phyloP scores from a whole-genome alignment of 1,140 invertebrate species.

The Mamestra configurata region DNA sequence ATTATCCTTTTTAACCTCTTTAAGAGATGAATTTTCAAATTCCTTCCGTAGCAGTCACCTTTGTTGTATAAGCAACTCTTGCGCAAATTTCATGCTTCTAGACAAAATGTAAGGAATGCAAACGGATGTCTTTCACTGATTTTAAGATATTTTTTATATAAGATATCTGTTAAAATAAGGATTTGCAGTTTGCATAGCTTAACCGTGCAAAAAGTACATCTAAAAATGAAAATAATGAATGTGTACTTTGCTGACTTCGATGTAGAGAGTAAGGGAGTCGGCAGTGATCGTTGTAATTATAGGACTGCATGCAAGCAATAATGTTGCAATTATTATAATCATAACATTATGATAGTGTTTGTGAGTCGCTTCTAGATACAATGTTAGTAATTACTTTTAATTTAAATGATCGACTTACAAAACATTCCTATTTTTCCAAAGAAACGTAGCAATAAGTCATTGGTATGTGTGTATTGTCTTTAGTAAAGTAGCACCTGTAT shows the following conservation, averaged over 20 bases:
- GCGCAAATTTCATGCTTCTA: too few relatives aligned
- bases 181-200: neutral
- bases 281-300: neutral
- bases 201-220: neutral
- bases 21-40: too few relatives aligned
- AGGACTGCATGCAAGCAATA: conserved; percentile 9
- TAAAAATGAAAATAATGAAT: neutral
- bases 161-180: too few relatives aligned
- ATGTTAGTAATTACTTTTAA: conserved; percentile 10
- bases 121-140: too few relatives aligned
- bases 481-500: neutral
- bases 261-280: neutral
- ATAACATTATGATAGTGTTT: neutral
- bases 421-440: conserved; percentile 51
- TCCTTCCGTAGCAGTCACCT: too few relatives aligned
- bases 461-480: conserved; percentile 5
- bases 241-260: neutral
- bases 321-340: conserved; percentile 4
- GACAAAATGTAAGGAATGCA: too few relatives aligned
- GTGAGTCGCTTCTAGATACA: conserved; percentile 18
- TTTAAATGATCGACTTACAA: neutral
- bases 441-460: conserved; percentile 36
- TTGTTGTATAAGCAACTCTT: too few relatives aligned
- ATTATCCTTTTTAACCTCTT: too few relatives aligned
- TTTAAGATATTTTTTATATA: neutral